Conservation (phyloP, 2,888 invertebrate species). For the Ormyrus labotus region DNA sequence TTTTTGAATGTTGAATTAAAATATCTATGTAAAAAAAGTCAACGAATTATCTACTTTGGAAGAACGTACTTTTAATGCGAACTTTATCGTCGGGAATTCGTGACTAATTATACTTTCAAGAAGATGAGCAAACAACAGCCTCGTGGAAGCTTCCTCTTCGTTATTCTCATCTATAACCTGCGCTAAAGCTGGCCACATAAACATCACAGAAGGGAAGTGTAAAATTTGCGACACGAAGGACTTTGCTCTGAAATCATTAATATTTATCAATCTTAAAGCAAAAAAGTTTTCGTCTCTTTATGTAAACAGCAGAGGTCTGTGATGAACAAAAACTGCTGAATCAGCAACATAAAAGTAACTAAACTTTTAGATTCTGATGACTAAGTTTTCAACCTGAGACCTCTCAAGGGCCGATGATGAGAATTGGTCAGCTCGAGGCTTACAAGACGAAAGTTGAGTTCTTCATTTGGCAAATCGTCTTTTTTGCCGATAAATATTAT, state of each 20-base stretch:
- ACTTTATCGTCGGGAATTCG: conserved; percentile 68
- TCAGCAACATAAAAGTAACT: conserved; percentile 56
- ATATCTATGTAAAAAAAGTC: too few relatives aligned
- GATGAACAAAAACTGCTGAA: conserved; percentile 67
- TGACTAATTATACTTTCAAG: conserved; percentile 68
- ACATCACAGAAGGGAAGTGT: conserved; percentile 69
- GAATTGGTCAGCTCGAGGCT: conserved; percentile 70
- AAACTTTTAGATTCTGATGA: conserved; percentile 62
- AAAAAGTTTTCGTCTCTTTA: conserved; percentile 9
- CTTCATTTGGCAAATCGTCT: conserved; percentile 8
- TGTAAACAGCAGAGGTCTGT: conserved; percentile 63
- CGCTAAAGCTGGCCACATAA: conserved; percentile 69
- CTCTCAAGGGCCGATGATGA: conserved; percentile 70
- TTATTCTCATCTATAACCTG: conserved; percentile 65
- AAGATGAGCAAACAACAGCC: conserved; percentile 68
- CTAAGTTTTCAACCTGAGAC: conserved; percentile 75
- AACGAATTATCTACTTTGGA: too few relatives aligned
- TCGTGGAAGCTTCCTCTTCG: conserved; percentile 65
- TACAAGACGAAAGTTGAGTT: conserved; percentile 8
- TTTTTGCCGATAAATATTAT: conserved; percentile 14
- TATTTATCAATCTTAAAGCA: too few relatives aligned
- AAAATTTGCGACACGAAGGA: conserved; percentile 68
- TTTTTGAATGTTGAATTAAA: too few relatives aligned
- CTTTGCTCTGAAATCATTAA: conserved; percentile 66
- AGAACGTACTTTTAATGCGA: conserved; percentile 68